These are phyloP conservation scores for Allolobophora icterica DNA, from an alignment of 2,888 invertebrate species.

Conservation along the genomic window DNA sequence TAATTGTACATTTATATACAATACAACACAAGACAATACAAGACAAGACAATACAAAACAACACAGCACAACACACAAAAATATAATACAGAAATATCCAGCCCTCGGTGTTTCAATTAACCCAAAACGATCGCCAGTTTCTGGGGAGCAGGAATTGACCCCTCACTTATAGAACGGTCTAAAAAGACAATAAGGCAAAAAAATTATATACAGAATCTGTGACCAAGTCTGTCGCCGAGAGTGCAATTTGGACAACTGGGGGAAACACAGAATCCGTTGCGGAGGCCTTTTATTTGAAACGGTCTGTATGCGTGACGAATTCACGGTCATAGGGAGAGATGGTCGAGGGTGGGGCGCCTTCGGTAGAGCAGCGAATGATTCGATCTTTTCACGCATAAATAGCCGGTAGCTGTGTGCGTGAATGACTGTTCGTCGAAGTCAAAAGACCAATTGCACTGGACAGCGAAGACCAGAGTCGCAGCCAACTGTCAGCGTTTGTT, in stretches of 20 bases:
- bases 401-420: not conserved
- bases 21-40: too few relatives aligned
- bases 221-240: not conserved
- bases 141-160: not conserved
- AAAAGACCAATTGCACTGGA: not conserved
- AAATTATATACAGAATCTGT: not conserved
- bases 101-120: not conserved
- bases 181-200: not conserved
- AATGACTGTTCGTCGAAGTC: not conserved
- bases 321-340: not conserved
- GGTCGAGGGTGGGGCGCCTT: not conserved
- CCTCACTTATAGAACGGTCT: not conserved
- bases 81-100: too few relatives aligned
- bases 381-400: slow-evolving; percentile 13
- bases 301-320: not conserved
- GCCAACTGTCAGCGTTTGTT: not conserved
- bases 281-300: not conserved
- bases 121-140: not conserved
- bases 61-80: too few relatives aligned
- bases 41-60: too few relatives aligned
- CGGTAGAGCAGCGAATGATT: not conserved
- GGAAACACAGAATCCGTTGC: not conserved
- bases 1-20: too few relatives aligned
- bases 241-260: not conserved
- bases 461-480: not conserved